These are phyloP conservation scores for Pseudolycoriella hygida DNA, from an alignment of 2,888 invertebrate genomes.

Conservation along the genomic window DNA sequence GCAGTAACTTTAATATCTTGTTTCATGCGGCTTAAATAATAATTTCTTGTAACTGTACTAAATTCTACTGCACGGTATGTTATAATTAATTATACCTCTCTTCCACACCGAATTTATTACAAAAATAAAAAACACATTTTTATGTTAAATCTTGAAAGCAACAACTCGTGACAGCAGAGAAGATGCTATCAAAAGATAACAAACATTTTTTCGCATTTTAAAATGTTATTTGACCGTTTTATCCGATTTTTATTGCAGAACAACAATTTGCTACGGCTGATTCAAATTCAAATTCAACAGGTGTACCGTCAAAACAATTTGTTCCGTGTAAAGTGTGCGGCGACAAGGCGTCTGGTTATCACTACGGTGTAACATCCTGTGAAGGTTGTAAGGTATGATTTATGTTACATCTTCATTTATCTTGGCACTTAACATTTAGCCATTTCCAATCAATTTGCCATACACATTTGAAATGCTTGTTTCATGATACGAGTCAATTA, in stretches of 20 bases:
- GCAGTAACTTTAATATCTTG: no score
- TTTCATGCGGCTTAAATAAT: no score
- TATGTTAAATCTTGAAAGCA: no score
- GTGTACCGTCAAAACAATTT: slow-evolving; percentile 63
- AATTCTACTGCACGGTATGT: no score
- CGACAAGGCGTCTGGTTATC: slow-evolving; percentile 78
- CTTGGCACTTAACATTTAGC: background rate
- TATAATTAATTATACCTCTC: no score
- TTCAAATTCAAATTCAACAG: slow-evolving; percentile 56
- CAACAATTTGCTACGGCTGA: slow-evolving; percentile 61
- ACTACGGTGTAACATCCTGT: slow-evolving; percentile 96
- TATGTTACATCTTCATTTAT: background rate
- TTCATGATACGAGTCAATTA: no score
- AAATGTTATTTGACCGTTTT: background rate
- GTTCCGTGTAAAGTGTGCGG: slow-evolving; percentile 95
- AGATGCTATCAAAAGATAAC: no score
- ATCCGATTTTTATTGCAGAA: slow-evolving; percentile 33
- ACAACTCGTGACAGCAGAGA: no score
- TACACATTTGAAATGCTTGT: background rate
- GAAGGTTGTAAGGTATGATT: slow-evolving; percentile 85
- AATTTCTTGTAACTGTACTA: no score
- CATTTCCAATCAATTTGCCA: background rate
- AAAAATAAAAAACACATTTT: no score
- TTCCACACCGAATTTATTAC: no score
- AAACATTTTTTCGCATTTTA: no score